Evolutionary conservation across 1,140 invertebrate genomes (phyloP), one percentile per base, ranked within the genome.

Genomic region (Pogonognathellus flavescens): DNA sequence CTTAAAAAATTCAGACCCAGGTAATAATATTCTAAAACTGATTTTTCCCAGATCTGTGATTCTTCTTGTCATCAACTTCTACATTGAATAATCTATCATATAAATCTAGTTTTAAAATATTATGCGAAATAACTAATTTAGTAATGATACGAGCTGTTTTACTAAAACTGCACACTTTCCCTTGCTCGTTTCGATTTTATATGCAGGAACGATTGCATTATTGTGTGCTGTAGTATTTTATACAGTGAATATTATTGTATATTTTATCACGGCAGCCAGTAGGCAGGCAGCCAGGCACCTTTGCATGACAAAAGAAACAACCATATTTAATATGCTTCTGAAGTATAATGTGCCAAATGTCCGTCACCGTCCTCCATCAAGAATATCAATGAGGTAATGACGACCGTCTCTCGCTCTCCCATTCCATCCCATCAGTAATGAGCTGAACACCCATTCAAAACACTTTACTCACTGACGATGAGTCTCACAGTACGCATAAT

Each of bases 301-400:
- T 55, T 57, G 22, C 52, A 7, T 41, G 13, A 4, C 5, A 11
- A 41, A 3, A 59, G 70, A 76, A 76, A 76, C 70, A 31, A 76
- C 70, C 70, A 76, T 76, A 50, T 84, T 85, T 85, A 85, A 85
- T 85, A 85, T 85, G 82, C 86, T 86, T 25, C 86, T 84, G 83
- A 84, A 80, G 66, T 86, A 80, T 84, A 84, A 85, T 87, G 83
- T 87, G 86, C 86, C 83, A 84, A 87, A 85, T 84, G 83, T 82
- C 82, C 82, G 76, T 81, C 82, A 83, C 80, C 57, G 62, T 80
- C 80, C 31, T 81, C 16, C 62, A 50, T 52, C 60, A 72, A 22
- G 86, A 87, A 87, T 87, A 87, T 72, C 72, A 87, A 87, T 87
- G 83, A 87, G 83, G 18, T 76, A 76, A 76, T 76, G 70, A 76